Base-by-base conservation (phyloP, 2,888 invertebrate species). In the Trichacis sp. region DNA sequence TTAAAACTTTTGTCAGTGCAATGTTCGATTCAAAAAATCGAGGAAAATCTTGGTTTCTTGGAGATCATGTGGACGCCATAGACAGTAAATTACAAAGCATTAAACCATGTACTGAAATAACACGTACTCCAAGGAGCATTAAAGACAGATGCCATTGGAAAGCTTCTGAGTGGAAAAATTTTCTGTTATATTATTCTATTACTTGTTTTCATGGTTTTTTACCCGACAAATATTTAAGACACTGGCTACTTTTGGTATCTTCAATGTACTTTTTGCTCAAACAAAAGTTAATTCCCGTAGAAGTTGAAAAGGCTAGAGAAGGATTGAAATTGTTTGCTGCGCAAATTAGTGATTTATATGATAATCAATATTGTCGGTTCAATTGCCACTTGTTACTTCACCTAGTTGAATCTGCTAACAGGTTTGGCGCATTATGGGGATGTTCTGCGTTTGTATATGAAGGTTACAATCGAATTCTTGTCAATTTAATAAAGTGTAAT, bases 181-280 rank as follows among this genome's bases (percentile, higher is more conserved):
- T 51, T 14, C 29, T 51, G 11, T 33, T 51, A 24, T 29, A 51
- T 42, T 51, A 51, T 40, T 40, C 42, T n/a, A 6, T 51, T 17
- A 5, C 11, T 17, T 42, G 51, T 15, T 51, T 51, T 8, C 40
- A 19, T 36, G 47, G 40, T 3, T 12, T 65, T 17, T 12, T 68
- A 38, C 38, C 33, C 2, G 6, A 6, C 20, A 19, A 2, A 11
- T 68, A 61, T 38, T 42, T 53, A 6, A 58, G 48, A 18, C 66
- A 68, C 20, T 68, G 58, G 63, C 53, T 56, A 9, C 38, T 64
- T 24, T 52, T 66, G 0, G 61, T 66, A 0, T 60, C 11, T 42
- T 40, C 49, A 15, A 18, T 68, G 2, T 19, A 40, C 14, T 15
- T 15, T 40, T 14, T 40, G 5, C 15, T 40, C 3, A 40, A 40